Evolutionary conservation across 2,888 invertebrate genomes (phyloP).

Genomic region (Noctua janthina): DNA sequence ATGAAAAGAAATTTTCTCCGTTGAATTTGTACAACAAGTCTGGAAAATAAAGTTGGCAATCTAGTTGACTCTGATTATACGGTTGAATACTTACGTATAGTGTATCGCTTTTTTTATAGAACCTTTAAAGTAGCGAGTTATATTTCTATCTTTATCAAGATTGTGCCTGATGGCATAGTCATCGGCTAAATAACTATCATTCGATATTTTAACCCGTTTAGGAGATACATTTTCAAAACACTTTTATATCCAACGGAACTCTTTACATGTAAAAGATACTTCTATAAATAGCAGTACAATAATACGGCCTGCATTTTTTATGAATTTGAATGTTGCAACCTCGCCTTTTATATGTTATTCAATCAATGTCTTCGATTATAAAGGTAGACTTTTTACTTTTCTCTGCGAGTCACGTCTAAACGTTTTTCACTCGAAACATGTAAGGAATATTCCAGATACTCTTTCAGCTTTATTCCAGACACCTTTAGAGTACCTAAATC

Average conservation of each 20-base stretch:
- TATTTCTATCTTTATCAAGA: not conserved
- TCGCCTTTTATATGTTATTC: not conserved
- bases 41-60: constrained; percentile 59
- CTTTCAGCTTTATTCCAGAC: constrained; percentile 21
- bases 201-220: not conserved
- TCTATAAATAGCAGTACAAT: not conserved
- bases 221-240: not conserved
- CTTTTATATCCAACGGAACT: not conserved
- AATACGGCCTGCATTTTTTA: not conserved
- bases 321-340: not conserved
- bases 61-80: constrained; percentile 44
- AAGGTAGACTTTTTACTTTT: not conserved
- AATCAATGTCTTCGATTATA: not conserved
- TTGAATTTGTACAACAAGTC: constrained; percentile 60
- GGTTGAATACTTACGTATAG: constrained; percentile 18
- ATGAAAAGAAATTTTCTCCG: constrained; percentile 48
- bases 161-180: not conserved
- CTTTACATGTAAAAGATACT: not conserved
- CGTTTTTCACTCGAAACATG: not conserved
- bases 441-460: not conserved
- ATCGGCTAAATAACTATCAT: not conserved
- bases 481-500: constrained; percentile 42
- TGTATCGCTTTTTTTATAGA: constrained; percentile 6
- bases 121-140: not conserved
- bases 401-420: not conserved